Conservation (phyloP, 2,888 invertebrate species). For the Melipona beecheii region DNA sequence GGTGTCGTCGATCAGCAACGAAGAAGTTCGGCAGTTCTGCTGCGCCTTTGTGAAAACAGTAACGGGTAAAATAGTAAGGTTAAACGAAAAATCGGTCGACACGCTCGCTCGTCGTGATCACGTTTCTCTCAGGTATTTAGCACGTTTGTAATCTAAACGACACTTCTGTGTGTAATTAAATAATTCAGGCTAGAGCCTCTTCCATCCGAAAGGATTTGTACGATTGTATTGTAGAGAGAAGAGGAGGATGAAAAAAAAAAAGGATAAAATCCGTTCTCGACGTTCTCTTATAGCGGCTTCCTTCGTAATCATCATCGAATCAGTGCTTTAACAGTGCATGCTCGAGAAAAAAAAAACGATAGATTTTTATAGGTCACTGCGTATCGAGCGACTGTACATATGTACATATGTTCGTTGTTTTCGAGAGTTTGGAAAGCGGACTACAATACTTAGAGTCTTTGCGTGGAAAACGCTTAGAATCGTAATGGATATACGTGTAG, state of each 20-base stretch:
- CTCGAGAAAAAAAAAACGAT: constrained; percentile 4
- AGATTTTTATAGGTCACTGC: constrained; percentile 46
- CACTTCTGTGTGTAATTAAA: constrained; percentile 32
- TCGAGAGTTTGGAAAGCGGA: not conserved
- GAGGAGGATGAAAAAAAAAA: not conserved
- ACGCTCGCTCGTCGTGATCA: constrained; percentile 61
- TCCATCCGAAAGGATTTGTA: constrained; percentile 37
- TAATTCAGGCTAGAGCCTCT: constrained; percentile 36
- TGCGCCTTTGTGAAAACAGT: constrained; percentile 6
- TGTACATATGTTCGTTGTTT: constrained; percentile 25
- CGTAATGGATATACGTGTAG: not conserved
- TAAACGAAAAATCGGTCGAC: constrained; percentile 29
- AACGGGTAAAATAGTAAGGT: not conserved
- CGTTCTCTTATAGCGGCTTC: constrained; percentile 33
- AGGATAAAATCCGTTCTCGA: constrained; percentile 17
- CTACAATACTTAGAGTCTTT: constrained; percentile 1
- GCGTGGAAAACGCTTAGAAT: not conserved
- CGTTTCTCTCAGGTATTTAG: constrained; percentile 71
- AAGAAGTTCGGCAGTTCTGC: not conserved
- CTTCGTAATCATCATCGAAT: constrained; percentile 46
- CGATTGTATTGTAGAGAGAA: constrained; percentile 21
- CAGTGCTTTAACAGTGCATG: constrained; percentile 23
- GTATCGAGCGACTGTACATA: not conserved
- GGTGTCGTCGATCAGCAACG: constrained; percentile 10
- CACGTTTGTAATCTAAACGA: constrained; percentile 63